phyloP scores from a whole-genome alignment of 2,797 vertebrate species.

The Emydoidea blandingii region DNA sequence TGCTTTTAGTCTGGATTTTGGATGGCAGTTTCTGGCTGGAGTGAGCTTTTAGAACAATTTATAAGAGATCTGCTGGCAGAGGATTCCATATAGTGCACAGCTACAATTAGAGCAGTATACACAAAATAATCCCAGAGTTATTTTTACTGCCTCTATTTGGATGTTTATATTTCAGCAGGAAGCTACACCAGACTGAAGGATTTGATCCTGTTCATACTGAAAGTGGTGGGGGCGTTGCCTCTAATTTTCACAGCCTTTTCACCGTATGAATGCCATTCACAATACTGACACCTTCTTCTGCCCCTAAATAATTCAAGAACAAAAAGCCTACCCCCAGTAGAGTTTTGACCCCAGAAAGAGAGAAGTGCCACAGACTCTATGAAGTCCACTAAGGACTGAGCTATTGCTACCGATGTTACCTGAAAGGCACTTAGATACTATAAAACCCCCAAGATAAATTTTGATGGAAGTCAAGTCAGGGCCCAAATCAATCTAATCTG shows the following conservation, averaged over 20 bases:
- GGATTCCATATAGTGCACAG: not conserved
- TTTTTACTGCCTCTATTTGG: conserved; percentile 1
- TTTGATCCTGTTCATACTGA: not conserved
- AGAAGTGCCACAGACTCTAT: not conserved
- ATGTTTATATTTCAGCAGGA: conserved; percentile 18
- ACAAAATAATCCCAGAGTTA: conserved; percentile 1
- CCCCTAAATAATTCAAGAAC: not conserved
- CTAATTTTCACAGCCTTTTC: not conserved
- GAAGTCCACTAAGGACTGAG: not conserved
- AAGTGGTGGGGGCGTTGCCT: not conserved
- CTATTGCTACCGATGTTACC: not conserved
- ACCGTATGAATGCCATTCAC: not conserved
- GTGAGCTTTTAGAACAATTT: conserved; percentile 27
- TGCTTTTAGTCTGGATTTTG: conserved; percentile 38
- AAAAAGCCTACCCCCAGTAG: not conserved
- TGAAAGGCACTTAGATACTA: not conserved
- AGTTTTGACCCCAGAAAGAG: not conserved
- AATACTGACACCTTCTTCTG: not conserved
- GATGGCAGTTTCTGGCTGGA: conserved; percentile 51
- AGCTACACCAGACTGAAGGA: not conserved
- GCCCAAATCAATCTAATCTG: fast-evolving
- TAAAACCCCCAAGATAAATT: not conserved
- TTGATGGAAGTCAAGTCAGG: not conserved
- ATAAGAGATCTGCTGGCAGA: conserved; percentile 48
- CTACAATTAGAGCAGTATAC: conserved; percentile 24